Base-by-base conservation (phyloP, 2,797 vertebrate species). In the Hemitrygon akajei region DNA sequence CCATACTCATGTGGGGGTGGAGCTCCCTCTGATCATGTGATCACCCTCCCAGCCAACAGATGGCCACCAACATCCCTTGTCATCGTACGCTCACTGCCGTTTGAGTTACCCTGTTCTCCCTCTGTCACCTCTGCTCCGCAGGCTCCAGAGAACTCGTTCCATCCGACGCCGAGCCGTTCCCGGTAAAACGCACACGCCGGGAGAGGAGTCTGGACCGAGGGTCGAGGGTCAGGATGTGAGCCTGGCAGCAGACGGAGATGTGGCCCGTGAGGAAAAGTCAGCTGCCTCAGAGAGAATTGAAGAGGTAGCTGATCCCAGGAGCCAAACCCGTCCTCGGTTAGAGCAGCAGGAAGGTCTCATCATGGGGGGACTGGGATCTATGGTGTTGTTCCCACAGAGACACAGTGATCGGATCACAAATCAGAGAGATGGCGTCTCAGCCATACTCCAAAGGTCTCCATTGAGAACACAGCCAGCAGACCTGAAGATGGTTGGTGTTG, bases 141-240 rank as follows among this genome's bases (percentile, higher is more conserved):
- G 86, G 69, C n/a, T 89, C 66, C 86, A 69, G 18, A 37, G 86
- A 69, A 37, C 63, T 37, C 60, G 9, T 18, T 89, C 63, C n/a
- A 89, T 89, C n/a, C 63, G 63, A 37, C n/a, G 86, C 60, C 86
- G 7, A 37, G 86, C 20, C 18, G 12, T 63, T 11, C n/a, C 2
- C 7, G 0, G 10, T 0, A 66, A 66, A 69, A 16, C 2, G 16
- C n/a, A 34, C 9, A 7, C 18, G 7, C 0, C 0, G 0, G 0
- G 0, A 58, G 11, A 18, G 4, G 34, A 47, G 11, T 77, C 47
- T 84, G 56, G 30, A 66, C 84, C 34, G 30, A 66, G 14, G 84
- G 60, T 69, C 60, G 7, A 89, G 30, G 73, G 27, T 7, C 71
- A 76, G 91, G 69, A 73, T 18, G 40, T 75, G 40, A 58, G 14